These are phyloP conservation scores for Megaleporinus macrocephalus DNA, from an alignment of 2,113 vertebrate species.

Conservation along the genomic window DNA sequence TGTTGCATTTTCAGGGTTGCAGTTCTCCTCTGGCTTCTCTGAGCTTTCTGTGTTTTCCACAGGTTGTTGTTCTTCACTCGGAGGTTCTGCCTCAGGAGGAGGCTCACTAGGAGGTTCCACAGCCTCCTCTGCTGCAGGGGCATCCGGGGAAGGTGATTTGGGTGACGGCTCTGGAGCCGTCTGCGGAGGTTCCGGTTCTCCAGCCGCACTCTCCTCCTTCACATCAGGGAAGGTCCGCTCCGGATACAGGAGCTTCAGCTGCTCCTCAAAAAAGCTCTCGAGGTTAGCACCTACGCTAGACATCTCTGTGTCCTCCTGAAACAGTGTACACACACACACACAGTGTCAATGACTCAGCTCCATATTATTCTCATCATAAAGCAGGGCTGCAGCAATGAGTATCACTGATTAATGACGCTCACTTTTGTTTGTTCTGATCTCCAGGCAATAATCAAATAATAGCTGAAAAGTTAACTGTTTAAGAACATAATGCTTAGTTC, in stretches of 20 bases:
- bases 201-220: constrained; percentile 69
- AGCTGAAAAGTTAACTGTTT: too few relatives aligned
- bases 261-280: constrained; percentile 90
- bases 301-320: constrained; percentile 90
- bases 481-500: too few relatives aligned
- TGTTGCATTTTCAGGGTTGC: constrained; percentile 20
- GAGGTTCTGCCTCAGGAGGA: constrained; percentile 30
- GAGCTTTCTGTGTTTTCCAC: constrained; percentile 36
- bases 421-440: too few relatives aligned
- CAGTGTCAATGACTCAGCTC: neutral
- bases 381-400: neutral
- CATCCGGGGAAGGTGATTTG: constrained; percentile 12
- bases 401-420: too few relatives aligned
- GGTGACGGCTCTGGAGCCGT: constrained; percentile 19
- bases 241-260: constrained; percentile 86
- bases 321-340: neutral
- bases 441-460: too few relatives aligned
- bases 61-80: constrained; percentile 24
- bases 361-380: neutral
- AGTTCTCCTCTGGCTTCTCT: constrained; percentile 8
- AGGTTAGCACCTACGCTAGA: constrained; percentile 91
- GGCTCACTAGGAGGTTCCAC: constrained; percentile 34
- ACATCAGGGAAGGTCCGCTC: constrained; percentile 82
- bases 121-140: constrained; percentile 45
- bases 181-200: neutral